Conservation (phyloP, 2,797 vertebrate species). For the Micropoecilia bifurca region DNA sequence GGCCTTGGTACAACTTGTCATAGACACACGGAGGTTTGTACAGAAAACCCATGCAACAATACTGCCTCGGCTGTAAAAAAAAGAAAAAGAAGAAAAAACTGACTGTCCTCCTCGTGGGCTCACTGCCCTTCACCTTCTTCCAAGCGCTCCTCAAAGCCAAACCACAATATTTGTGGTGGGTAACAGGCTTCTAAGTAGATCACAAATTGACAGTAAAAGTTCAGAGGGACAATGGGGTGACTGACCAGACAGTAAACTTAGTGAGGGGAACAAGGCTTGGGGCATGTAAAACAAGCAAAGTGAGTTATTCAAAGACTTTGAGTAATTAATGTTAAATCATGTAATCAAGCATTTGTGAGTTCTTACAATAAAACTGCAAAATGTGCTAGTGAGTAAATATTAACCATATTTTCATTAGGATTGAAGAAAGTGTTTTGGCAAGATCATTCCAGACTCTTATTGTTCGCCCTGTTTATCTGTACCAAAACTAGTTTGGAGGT, state of each 20-base stretch:
- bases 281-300: not conserved
- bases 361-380: not conserved
- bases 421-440: not conserved
- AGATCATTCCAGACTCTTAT: not conserved
- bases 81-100: constrained; percentile 2
- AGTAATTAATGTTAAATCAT: not conserved
- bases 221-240: not conserved
- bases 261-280: not conserved
- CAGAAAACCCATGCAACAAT: not conserved
- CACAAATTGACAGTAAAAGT: constrained; percentile 12
- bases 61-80: constrained; percentile 21
- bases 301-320: not conserved
- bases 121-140: not conserved
- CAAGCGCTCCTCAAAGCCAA: constrained; percentile 9
- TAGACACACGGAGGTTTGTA: constrained; percentile 20
- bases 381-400: not conserved
- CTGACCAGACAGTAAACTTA: not conserved
- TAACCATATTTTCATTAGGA: not conserved
- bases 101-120: not conserved
- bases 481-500: not conserved
- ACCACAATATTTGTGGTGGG: constrained; percentile 10
- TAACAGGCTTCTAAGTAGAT: constrained; percentile 26
- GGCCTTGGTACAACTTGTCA: constrained; percentile 32
- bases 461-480: not conserved
- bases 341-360: not conserved